Percentiles rank a stretch among this genome's conserved stretches.
These are phyloP conservation scores for Bujurquina vittata DNA, from an alignment of 2,113 vertebrate species.

Conservation along the genomic window DNA sequence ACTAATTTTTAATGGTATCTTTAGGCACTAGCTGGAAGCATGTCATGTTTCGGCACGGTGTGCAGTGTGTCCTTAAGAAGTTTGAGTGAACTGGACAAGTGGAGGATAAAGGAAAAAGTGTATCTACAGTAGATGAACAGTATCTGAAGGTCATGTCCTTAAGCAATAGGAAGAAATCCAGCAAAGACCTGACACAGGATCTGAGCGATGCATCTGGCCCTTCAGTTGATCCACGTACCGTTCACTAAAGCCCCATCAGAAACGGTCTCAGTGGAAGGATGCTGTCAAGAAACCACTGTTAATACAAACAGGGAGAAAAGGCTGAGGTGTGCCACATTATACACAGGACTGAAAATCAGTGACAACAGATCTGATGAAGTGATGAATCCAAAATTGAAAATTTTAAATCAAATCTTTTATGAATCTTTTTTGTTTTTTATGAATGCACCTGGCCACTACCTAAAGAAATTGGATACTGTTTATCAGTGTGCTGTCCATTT, in stretches of 20 bases:
- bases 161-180: background rate
- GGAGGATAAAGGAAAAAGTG: background rate
- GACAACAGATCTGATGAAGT: background rate
- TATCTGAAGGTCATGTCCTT: background rate
- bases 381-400: background rate
- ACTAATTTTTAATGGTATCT: background rate
- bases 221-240: background rate
- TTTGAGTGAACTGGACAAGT: background rate
- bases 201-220: background rate
- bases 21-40: background rate
- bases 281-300: background rate
- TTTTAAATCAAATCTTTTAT: background rate
- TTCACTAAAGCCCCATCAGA: background rate
- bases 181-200: background rate
- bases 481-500: too few relatives aligned
- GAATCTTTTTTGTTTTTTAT: too few relatives aligned
- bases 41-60: background rate
- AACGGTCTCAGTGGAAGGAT: background rate
- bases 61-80: background rate
- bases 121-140: background rate
- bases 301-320: background rate
- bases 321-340: background rate
- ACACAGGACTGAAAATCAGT: background rate
- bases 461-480: too few relatives aligned
- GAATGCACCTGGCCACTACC: too few relatives aligned